Conservation (phyloP, 2,888 invertebrate species). For the Synanthedon andrenaeformis region DNA sequence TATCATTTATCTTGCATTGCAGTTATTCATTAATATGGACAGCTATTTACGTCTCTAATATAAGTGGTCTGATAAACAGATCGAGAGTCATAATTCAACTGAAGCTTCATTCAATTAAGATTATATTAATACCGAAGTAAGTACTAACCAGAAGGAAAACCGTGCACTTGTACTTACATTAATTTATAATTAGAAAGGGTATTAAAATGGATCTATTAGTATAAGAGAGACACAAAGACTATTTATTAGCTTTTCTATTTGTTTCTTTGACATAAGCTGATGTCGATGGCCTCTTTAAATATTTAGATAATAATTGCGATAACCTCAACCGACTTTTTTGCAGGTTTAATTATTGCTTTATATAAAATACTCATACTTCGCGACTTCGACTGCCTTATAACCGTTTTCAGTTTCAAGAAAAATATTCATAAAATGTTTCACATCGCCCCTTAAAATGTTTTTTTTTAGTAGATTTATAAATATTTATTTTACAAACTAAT, state of each 20-base stretch:
- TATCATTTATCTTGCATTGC: conserved; percentile 7
- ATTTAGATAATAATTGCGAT: not conserved
- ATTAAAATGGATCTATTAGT: not conserved
- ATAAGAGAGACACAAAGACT: no score
- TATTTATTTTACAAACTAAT: no score
- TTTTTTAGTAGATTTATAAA: no score
- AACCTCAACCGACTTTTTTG: not conserved
- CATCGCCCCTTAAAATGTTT: no score
- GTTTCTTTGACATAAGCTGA: no score
- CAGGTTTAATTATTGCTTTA: no score
- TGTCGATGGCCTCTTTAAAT: no score
- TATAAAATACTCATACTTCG: no score
- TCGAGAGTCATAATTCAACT: conserved; percentile 13
- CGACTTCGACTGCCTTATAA: no score
- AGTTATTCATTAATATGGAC: conserved; percentile 34
- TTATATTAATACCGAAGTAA: conserved; percentile 29
- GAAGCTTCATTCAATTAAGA: conserved; percentile 31
- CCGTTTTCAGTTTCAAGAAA: no score
- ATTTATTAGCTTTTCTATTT: no score
- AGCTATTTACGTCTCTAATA: conserved; percentile 36
- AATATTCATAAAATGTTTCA: no score
- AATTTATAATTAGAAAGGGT: not conserved
- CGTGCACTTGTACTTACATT: not conserved
- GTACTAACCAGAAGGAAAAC: conserved; percentile 1
- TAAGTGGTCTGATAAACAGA: conserved; percentile 47